phyloP scores from a whole-genome alignment of 2,888 invertebrate species.

The Microplitis deprimator region DNA sequence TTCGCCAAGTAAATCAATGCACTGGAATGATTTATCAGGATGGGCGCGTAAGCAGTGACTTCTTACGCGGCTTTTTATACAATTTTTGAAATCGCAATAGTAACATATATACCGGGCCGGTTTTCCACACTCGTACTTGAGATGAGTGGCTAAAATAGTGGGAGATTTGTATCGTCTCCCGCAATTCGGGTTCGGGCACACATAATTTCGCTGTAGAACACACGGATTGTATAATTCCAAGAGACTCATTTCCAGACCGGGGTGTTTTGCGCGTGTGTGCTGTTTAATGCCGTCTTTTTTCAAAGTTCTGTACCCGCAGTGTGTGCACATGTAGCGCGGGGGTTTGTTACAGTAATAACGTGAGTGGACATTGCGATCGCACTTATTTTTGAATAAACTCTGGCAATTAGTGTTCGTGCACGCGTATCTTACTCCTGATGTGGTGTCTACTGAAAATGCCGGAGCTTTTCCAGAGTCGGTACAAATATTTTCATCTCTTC shows the following conservation, averaged over 20 bases:
- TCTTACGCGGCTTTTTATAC: not conserved
- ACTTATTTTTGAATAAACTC: not conserved
- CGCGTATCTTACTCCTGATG: slow-evolving; percentile 22
- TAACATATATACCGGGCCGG: slow-evolving; percentile 67
- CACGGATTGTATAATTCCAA: not conserved
- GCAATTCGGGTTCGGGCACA: slow-evolving; percentile 22
- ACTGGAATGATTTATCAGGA: not conserved
- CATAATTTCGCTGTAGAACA: not conserved
- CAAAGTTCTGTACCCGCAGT: not conserved
- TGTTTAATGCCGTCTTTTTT: not conserved
- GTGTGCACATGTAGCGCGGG: not conserved
- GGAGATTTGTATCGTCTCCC: slow-evolving; percentile 55
- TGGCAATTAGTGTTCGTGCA: slow-evolving; percentile 33
- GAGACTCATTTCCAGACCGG: not conserved
- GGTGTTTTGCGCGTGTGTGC: not conserved
- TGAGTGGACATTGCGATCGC: not conserved
- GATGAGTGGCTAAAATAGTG: slow-evolving; percentile 62
- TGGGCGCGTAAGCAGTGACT: not conserved
- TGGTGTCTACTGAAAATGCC: not conserved
- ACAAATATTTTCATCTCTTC: too few species aligned
- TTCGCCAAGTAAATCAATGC: not conserved
- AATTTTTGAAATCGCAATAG: slow-evolving; percentile 52
- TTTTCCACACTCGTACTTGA: slow-evolving; percentile 65
- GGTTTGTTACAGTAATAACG: not conserved
- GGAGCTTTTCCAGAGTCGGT: not conserved